Evolutionary conservation across 2,113 vertebrate species (phyloP).

Genomic region (Mesembrinibis cayennensis): DNA sequence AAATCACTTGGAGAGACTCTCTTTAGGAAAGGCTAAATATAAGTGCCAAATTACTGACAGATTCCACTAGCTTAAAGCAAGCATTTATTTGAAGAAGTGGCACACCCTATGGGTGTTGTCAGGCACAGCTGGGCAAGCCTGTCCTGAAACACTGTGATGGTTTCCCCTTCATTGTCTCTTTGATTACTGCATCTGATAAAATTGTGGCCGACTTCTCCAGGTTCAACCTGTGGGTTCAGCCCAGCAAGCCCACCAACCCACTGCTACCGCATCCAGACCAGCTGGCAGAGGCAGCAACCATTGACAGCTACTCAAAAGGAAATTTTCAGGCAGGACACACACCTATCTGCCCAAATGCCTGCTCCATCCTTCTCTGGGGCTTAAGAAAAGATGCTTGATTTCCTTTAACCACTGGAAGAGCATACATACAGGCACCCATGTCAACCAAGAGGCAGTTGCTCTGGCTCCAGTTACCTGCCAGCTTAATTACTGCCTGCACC

Average conservation of each 20-base stretch:
- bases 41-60: not conserved
- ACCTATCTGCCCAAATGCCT: not conserved
- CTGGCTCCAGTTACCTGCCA: not conserved
- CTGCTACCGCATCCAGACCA: not conserved
- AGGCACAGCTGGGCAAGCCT: not conserved
- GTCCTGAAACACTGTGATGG: not conserved
- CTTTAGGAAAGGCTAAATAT: not conserved
- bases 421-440: not conserved
- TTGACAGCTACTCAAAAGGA: not conserved
- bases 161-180: not conserved
- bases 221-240: rapidly evolving
- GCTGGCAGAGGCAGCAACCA: not conserved
- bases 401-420: not conserved
- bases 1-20: not conserved
- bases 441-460: not conserved
- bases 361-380: not conserved
- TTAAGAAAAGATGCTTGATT: not conserved
- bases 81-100: not conserved
- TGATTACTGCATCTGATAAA: not conserved
- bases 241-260: not conserved
- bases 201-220: not conserved
- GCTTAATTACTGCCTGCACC: not conserved
- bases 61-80: not conserved
- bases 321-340: not conserved
- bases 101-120: not conserved